phyloP scores from a whole-genome alignment of 2,113 vertebrate genomes.

The Vulpes lagopus region DNA sequence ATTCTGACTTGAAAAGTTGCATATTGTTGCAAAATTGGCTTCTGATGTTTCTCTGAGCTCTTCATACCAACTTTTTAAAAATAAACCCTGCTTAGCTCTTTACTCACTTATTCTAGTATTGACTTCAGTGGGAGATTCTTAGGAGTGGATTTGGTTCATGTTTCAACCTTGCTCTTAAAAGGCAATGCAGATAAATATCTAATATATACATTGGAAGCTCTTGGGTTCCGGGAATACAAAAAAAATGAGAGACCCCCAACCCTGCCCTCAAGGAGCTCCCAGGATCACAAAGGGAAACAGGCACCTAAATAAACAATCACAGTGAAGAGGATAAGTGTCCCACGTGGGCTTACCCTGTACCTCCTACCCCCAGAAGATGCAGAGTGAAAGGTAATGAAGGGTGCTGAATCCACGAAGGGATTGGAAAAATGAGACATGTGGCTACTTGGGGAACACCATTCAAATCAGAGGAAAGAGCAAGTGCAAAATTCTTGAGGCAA shows the following conservation, averaged over 20 bases:
- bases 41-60: slow-evolving; percentile 42
- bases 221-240: neutral
- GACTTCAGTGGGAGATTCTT: neutral
- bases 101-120: neutral
- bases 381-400: neutral
- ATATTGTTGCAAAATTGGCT: neutral
- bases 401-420: neutral
- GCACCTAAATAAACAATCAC: neutral
- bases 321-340: neutral
- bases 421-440: neutral
- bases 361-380: no score
- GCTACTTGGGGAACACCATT: neutral
- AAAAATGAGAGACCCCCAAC: neutral
- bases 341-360: neutral
- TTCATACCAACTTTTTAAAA: neutral
- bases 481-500: neutral
- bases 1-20: slow-evolving; percentile 28
- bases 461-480: neutral
- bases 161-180: slow-evolving; percentile 5
- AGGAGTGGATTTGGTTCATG: neutral
- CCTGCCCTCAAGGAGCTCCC: neutral
- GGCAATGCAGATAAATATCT: neutral
- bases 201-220: accelerated
- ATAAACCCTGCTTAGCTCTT: neutral
- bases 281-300: neutral